A percentile compares a stretch with the other conserved stretches of the same genome.
phyloP scores from a whole-genome alignment of 35 echinoderm and acorn worm species.

The Patiria miniata region DNA sequence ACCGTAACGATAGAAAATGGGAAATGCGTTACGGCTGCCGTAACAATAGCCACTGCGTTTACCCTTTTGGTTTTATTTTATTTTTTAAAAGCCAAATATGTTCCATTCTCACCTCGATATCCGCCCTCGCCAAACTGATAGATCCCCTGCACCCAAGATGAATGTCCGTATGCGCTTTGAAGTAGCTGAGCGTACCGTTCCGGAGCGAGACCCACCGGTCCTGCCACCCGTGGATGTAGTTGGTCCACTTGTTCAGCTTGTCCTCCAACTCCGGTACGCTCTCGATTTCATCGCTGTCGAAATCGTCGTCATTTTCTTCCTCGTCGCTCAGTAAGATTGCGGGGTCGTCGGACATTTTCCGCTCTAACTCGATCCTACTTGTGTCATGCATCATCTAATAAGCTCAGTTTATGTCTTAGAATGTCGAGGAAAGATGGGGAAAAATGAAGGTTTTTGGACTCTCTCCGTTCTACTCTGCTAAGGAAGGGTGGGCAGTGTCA shows the following conservation, averaged over 20 bases:
- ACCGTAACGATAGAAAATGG: too few relatives aligned
- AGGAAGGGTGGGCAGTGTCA: too few relatives aligned
- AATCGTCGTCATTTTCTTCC: constrained; percentile 62
- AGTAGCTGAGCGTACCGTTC: constrained; percentile 89
- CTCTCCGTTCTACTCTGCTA: too few relatives aligned
- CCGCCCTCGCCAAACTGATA: constrained; percentile 87
- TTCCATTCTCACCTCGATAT: constrained; percentile 71
- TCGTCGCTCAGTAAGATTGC: constrained; percentile 73
- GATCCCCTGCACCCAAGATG: constrained; percentile 87
- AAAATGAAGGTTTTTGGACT: background rate
- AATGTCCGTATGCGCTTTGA: constrained; percentile 85
- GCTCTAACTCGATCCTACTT: constrained; percentile 15
- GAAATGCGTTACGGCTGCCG: too few relatives aligned
- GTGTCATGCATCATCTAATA: constrained; percentile 14
- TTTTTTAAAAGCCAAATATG: too few relatives aligned
- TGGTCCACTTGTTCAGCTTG: constrained; percentile 97
- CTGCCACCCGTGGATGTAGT: constrained; percentile 99
- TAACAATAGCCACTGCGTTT: too few relatives aligned
- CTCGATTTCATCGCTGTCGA: constrained; percentile 70
- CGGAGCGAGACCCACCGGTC: constrained; percentile 93
- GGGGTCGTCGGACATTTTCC: constrained; percentile 53
- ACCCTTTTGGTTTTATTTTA: too few relatives aligned
- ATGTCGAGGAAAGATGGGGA: background rate
- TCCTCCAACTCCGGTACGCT: constrained; percentile 78
- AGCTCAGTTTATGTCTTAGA: background rate